Evolutionary conservation across 2,113 vertebrate genomes (phyloP), one percentile per base, ranked within the genome.

Genomic region (Rhea pennata): DNA sequence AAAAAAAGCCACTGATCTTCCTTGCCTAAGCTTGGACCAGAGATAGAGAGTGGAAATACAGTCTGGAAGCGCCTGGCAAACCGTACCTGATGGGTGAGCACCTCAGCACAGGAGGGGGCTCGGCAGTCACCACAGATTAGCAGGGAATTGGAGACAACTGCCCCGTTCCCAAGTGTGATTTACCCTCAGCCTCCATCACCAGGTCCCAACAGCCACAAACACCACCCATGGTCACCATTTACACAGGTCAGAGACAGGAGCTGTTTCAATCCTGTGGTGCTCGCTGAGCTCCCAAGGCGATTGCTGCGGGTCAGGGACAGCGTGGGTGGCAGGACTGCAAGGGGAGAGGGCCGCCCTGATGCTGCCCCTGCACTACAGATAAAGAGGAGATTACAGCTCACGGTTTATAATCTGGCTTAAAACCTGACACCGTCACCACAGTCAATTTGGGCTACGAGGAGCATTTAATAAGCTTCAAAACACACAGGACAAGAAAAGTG

Each of bases 381-480:
- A 90, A 95, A 95, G 85, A 92, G 58, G 77, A 91, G 95, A 96
- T 97, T 95, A 95, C 1, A 26, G 95, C 92, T 92, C 81, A 83
- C 5, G 5, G 71, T 3, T 95, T 93, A 92, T 92, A 94, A 95
- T 95, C 96, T 92, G 92, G 21, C 48, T 95, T 94, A 93, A 95
- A 97, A 91, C 71, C 94, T 82, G 92, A 93, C 94, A 94, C 96
- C 64, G 26, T 93, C 91, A 91, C 81, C 5, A 0, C 3, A 80
- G 90, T 88, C 92, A 84, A 92, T 92, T 91, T 70, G 82, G 92
- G 72, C 88, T 90, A 84, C 92, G 69, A 94, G 90, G 86, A 95
- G 82, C 70, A 65, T 93, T 96, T 96, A 95, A 96, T 94, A 88
- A 91, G 95, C 90, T 91, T 91, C 67, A 74, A 86, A 94, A 71